These are phyloP conservation scores for Umimayanthus kanabou DNA, from an alignment of 92 coral and sea anemone species.

Conservation along the genomic window DNA sequence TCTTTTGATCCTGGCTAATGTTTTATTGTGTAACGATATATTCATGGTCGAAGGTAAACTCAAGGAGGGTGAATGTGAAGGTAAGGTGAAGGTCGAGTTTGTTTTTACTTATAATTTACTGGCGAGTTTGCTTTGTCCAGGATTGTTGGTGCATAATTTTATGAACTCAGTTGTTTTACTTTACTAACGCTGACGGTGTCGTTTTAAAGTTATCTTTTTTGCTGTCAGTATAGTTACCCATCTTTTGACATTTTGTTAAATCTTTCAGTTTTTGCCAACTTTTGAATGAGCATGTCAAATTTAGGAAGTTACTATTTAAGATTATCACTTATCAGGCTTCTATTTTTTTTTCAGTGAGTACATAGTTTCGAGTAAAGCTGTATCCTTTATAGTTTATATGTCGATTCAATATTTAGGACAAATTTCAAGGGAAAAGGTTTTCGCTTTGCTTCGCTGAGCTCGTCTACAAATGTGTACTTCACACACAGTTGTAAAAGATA, in stretches of 20 bases:
- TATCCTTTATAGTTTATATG: neutral
- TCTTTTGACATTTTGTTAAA: neutral
- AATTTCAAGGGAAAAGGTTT: no score
- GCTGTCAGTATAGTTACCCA: neutral
- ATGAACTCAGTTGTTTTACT: neutral
- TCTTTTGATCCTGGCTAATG: constrained; percentile 54
- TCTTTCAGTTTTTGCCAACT: neutral
- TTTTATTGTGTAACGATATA: constrained; percentile 64
- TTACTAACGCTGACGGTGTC: neutral
- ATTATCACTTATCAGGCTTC: neutral
- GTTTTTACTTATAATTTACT: no score
- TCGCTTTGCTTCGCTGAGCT: no score
- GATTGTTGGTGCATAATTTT: constrained; percentile 7
- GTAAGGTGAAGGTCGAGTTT: constrained; percentile 29
- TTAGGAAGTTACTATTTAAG: neutral
- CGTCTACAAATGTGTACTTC: no score
- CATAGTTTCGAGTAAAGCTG: neutral
- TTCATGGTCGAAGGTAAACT: constrained; percentile 71
- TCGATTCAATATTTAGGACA: no score
- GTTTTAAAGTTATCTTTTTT: neutral
- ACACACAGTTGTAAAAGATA: no score
- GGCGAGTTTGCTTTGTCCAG: constrained; percentile 2
- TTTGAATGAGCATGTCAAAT: neutral
- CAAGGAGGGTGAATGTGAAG: constrained; percentile 92
- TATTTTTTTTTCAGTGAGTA: neutral